A percentile compares a stretch with the other conserved stretches of the same genome.
phyloP scores from a whole-genome alignment of 2,888 invertebrate genomes.

The Cantharis rufa region DNA sequence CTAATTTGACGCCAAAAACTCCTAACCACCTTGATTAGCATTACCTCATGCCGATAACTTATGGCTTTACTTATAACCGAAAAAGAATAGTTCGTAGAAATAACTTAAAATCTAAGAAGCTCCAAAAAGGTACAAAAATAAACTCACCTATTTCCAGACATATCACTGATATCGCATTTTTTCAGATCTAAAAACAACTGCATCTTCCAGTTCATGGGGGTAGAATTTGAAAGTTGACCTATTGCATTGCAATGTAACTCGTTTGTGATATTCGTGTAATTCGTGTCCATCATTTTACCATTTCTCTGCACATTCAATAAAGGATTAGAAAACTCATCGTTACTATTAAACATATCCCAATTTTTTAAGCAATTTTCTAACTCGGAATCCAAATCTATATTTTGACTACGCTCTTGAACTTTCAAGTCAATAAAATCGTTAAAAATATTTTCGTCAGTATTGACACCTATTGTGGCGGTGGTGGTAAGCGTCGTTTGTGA shows the following conservation, averaged over 20 bases:
- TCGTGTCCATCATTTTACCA: not conserved
- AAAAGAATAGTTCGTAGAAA: no score
- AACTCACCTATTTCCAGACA: slow-evolving; percentile 46
- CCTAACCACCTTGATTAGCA: no score
- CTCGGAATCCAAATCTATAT: not conserved
- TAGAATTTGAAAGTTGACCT: not conserved
- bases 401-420: not conserved
- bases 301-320: not conserved
- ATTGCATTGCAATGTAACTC: not conserved
- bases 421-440: not conserved
- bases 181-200: slow-evolving; percentile 43
- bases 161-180: slow-evolving; percentile 39
- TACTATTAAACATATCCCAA: not conserved
- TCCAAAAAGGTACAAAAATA: not conserved
- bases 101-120: no score
- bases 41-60: no score
- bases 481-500: not conserved
- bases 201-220: slow-evolving; percentile 12
- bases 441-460: not conserved
- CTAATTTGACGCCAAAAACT: no score
- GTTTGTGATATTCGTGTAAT: not conserved
- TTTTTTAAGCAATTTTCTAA: not conserved
- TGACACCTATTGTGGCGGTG: not conserved
- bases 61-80: no score
- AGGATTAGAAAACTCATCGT: not conserved